phyloP scores from a whole-genome alignment of 2,797 vertebrate genomes.

The Centropyge bicolor region DNA sequence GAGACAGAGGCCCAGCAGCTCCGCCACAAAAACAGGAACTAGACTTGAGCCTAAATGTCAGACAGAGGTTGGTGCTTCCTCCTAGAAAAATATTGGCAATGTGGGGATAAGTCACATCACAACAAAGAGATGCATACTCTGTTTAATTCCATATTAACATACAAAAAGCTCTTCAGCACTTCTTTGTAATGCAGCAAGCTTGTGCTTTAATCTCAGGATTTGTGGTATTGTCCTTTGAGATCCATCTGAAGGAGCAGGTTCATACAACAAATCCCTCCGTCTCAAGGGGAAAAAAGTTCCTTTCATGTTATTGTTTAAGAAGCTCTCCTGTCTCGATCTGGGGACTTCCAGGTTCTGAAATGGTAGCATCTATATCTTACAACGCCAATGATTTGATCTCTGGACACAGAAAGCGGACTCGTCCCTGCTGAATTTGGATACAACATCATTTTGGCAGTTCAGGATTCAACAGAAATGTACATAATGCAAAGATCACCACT shows the following conservation, averaged over 20 bases:
- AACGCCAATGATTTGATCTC: constrained; percentile 76
- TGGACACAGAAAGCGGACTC: constrained; percentile 75
- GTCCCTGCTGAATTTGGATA: constrained; percentile 83
- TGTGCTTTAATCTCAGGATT: constrained; percentile 87
- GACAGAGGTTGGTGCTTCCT: constrained; percentile 63
- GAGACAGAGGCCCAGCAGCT: neutral
- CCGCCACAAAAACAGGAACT: constrained; percentile 43
- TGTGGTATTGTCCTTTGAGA: constrained; percentile 67
- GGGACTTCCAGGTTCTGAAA: constrained; percentile 68
- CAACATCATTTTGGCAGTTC: constrained; percentile 88
- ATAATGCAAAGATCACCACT: constrained; percentile 83
- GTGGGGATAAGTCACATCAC: constrained; percentile 81
- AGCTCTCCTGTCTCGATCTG: constrained; percentile 67
- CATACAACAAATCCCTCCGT: constrained; percentile 76
- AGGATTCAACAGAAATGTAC: constrained; percentile 81
- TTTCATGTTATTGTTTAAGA: constrained; percentile 72
- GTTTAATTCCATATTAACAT: constrained; percentile 77
- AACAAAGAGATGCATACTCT: constrained; percentile 81
- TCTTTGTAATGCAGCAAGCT: constrained; percentile 84
- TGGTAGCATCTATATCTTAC: constrained; percentile 62
- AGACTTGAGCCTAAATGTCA: constrained; percentile 54
- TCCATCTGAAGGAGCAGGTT: constrained; percentile 65
- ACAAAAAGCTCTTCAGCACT: constrained; percentile 83
- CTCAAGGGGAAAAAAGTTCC: constrained; percentile 67
- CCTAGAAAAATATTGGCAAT: constrained; percentile 83